A percentile compares a stretch with the other conserved stretches of the same genome.
phyloP scores from a whole-genome alignment of 1,140 invertebrate genomes.

The Globodera ellingtonae region DNA sequence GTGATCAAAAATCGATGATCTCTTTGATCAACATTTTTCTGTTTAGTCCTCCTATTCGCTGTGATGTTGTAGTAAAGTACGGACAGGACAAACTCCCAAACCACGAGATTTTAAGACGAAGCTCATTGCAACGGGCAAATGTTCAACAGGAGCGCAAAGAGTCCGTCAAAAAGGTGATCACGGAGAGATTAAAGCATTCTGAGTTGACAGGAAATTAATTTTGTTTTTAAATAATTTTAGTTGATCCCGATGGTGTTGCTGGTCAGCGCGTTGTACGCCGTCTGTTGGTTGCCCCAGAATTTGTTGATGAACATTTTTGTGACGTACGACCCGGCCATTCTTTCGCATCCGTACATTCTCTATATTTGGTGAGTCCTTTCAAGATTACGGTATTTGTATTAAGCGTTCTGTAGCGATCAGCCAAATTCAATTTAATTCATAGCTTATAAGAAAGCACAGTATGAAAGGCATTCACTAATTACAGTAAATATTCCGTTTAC shows the following conservation, averaged over 20 bases:
- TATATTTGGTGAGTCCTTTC: constrained; percentile 57
- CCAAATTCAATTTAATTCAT: too few relatives aligned
- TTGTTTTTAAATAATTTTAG: constrained; percentile 45
- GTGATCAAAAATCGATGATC: too few relatives aligned
- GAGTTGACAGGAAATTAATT: not conserved
- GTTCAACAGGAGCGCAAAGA: constrained; percentile 47
- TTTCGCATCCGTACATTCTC: constrained; percentile 58
- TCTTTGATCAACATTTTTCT: too few relatives aligned
- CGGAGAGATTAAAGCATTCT: not conserved
- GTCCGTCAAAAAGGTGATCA: constrained; percentile 58
- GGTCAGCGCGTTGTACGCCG: constrained; percentile 61
- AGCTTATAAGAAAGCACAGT: too few relatives aligned
- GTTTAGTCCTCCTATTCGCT: too few relatives aligned
- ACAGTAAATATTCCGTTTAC: not conserved
- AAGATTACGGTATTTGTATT: constrained; percentile 3
- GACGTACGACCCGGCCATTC: constrained; percentile 56
- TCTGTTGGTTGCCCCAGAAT: constrained; percentile 65
- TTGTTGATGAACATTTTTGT: constrained; percentile 64
- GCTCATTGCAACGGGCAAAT: not conserved
- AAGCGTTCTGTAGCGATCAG: not conserved
- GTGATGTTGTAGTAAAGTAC: too few relatives aligned
- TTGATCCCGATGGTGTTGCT: constrained; percentile 64
- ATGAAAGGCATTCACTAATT: not conserved
- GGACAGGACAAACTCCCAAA: too few relatives aligned
- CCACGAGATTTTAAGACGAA: too few relatives aligned